Evolutionary conservation across 2,888 invertebrate genomes (phyloP).

Genomic region (Lymantria monacha): DNA sequence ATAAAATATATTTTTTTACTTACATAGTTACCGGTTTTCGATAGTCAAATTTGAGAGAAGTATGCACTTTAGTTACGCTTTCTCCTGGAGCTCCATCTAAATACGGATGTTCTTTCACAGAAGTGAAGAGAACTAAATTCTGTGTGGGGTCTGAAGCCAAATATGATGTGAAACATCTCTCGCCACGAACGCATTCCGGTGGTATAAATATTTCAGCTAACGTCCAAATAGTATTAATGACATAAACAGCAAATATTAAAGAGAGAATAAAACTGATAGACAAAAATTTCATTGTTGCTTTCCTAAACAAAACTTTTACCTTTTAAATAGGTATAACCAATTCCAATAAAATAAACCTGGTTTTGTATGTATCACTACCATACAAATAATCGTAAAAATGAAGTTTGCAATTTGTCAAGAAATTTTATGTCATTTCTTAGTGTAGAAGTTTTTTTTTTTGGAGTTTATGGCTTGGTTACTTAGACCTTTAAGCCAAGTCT

Average conservation of each 20-base stretch:
- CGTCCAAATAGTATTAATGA: constrained; percentile 89
- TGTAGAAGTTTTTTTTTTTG: no score
- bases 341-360: background rate
- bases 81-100: constrained; percentile 66
- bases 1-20: constrained; percentile 24
- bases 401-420: no score
- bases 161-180: constrained; percentile 87
- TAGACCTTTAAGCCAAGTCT: no score
- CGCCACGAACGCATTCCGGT: constrained; percentile 85
- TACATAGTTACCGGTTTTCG: constrained; percentile 65
- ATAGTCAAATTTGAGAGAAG: constrained; percentile 85
- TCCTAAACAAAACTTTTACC: background rate
- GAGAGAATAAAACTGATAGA: constrained; percentile 85
- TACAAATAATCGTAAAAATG: no score
- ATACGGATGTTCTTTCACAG: constrained; percentile 82
- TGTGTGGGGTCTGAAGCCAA: constrained; percentile 85
- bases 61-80: constrained; percentile 82
- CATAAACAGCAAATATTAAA: constrained; percentile 85
- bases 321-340: background rate
- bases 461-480: no score
- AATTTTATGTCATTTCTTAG: no score
- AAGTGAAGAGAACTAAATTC: constrained; percentile 87
- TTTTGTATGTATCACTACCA: no score
- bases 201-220: constrained; percentile 87
- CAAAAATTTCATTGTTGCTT: constrained; percentile 66